Conservation (phyloP, 35 echinoderm and acorn worm genomes). For the Heliocidaris tuberculata region DNA sequence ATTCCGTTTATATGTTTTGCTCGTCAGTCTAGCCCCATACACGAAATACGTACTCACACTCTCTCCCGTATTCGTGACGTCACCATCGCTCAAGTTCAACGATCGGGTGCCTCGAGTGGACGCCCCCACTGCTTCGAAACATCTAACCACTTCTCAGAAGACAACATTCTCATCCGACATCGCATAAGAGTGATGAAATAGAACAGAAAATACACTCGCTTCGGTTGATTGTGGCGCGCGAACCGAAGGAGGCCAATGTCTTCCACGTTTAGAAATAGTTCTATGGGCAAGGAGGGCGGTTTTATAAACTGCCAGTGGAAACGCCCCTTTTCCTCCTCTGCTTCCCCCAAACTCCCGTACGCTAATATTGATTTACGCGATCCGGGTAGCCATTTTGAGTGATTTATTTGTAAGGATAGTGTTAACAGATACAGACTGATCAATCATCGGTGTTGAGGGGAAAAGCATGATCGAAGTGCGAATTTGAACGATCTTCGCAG, state of each 20-base stretch:
- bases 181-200: neutral
- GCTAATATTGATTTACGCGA: constrained; percentile 40
- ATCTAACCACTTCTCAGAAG: neutral
- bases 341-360: neutral
- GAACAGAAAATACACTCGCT: neutral
- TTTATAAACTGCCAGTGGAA: neutral
- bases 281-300: neutral
- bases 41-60: neutral
- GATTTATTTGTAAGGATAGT: constrained; percentile 25
- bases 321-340: neutral
- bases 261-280: neutral
- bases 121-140: neutral
- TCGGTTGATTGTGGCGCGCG: neutral
- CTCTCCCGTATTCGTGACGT: neutral
- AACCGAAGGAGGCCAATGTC: neutral
- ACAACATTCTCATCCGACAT: neutral
- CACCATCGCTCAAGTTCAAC: constrained; percentile 26
- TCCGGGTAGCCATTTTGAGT: neutral
- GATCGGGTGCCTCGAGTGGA: neutral
- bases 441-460: neutral
- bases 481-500: neutral
- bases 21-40: no score
- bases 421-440: constrained; percentile 2
- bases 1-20: no score
- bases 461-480: neutral